phyloP scores from a whole-genome alignment of 2,888 invertebrate genomes.

The Rosalia funebris region DNA sequence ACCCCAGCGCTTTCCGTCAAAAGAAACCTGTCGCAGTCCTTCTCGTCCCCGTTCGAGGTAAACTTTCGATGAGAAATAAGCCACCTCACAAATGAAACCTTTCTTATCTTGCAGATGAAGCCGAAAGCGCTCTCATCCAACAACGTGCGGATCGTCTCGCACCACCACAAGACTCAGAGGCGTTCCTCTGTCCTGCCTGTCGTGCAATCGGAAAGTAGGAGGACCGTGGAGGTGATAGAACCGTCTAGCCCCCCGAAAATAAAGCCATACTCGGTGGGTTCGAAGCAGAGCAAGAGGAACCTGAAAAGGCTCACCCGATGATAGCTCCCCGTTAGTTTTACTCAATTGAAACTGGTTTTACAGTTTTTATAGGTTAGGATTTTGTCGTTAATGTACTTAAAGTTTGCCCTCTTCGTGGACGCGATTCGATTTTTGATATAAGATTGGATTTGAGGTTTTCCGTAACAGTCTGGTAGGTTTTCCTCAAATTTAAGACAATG shows the following conservation, averaged over 20 bases:
- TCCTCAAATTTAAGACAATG: too few relatives aligned
- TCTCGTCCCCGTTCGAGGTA: slow-evolving; percentile 34
- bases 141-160: background rate
- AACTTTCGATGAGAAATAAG: background rate
- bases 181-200: slow-evolving; percentile 39
- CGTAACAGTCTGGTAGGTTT: too few relatives aligned
- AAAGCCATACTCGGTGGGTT: slow-evolving; percentile 51
- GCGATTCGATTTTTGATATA: too few relatives aligned
- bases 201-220: slow-evolving; percentile 29
- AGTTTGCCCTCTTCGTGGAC: too few relatives aligned
- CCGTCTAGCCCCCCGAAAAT: slow-evolving; percentile 57
- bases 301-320: slow-evolving; percentile 55
- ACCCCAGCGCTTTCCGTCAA: slow-evolving; percentile 44
- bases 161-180: slow-evolving; percentile 6
- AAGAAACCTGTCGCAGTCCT: slow-evolving; percentile 44
- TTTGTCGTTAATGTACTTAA: too few relatives aligned
- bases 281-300: slow-evolving; percentile 57
- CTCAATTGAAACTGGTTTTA: background rate
- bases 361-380: too few relatives aligned
- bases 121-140: slow-evolving; percentile 7
- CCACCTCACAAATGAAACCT: background rate
- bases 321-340: background rate
- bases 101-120: slow-evolving; percentile 5
- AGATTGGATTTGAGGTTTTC: too few relatives aligned
- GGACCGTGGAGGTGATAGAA: slow-evolving; percentile 25